These are phyloP conservation scores for Lapara coniferarum DNA, from an alignment of 2,888 invertebrate species.

Conservation along the genomic window DNA sequence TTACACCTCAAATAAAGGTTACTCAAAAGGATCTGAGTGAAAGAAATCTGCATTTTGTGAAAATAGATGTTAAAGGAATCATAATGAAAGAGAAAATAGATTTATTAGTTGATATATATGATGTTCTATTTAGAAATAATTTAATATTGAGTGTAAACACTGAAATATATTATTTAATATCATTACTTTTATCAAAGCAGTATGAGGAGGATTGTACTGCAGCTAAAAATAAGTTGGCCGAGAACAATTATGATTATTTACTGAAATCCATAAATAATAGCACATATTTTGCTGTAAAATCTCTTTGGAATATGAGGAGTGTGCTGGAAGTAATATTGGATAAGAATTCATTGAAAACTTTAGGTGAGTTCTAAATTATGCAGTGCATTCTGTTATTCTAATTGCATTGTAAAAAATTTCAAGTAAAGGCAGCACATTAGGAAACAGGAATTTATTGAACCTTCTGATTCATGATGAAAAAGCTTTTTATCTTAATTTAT, in stretches of 20 bases:
- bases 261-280: slow-evolving; percentile 86
- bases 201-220: slow-evolving; percentile 58
- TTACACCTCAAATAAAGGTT: slow-evolving; percentile 64
- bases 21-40: slow-evolving; percentile 58
- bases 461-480: no score
- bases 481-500: no score
- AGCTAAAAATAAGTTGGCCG: slow-evolving; percentile 50
- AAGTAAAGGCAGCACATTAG: background rate
- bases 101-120: slow-evolving; percentile 82
- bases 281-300: slow-evolving; percentile 89
- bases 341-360: slow-evolving; percentile 84
- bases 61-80: slow-evolving; percentile 73
- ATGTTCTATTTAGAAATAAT: slow-evolving; percentile 83
- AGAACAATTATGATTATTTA: slow-evolving; percentile 56
- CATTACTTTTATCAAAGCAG: slow-evolving; percentile 84
- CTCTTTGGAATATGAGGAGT: slow-evolving; percentile 84
- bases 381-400: background rate
- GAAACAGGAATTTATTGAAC: background rate
- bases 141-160: slow-evolving; percentile 86
- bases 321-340: slow-evolving; percentile 84
- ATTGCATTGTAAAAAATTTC: background rate
- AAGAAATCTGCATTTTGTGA: slow-evolving; percentile 55
- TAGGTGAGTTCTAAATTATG: slow-evolving; percentile 42
- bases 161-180: slow-evolving; percentile 88
- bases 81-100: slow-evolving; percentile 80